Base-by-base conservation (phyloP, 2,888 invertebrate species). In the Hoplodrina blanda region DNA sequence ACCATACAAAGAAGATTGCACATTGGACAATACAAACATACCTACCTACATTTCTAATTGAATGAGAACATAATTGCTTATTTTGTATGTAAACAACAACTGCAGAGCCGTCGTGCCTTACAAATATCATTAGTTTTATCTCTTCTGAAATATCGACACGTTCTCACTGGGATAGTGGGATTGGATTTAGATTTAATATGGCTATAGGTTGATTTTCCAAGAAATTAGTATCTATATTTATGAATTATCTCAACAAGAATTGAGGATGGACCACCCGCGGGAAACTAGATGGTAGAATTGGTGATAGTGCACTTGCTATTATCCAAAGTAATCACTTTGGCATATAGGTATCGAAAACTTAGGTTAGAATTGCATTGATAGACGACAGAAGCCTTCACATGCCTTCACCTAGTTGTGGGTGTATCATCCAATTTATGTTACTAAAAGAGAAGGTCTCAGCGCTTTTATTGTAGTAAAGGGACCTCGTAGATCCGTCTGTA, bases 321-420 rank as follows among this genome's bases (percentile, higher is more conserved):
- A 53, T 33, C 25, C 13, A 52, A 64, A 64, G 33, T 63, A 20
- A 49, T 55, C 8, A 37, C 8, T 37, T 37, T 37, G 37, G 37
- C 8, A 37, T 37, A 37, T 8, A 37, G 37, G 33, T n/a, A 7
- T 17, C 33, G 62, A 25, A n/a, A 54, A 41, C 50, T 20, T 25
- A 59, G 41, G 41, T 50, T 62, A 57, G 41, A 72, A 33, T 75
- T 69, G 81, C 74, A 78, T 73, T 83, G 79, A 84, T 81, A 78
- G 76, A 85, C 61, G 68, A 62, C 76, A 75, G 67, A 79, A 76
- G 75, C 85, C 81, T 85, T 84, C 78, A 84, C 83, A 79, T 76
- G 75, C 85, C 81, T 85, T 84, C 78, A 84, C 83, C 85, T 81
- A 83, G 75, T 69, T 85, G 78, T 83, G 73, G 81, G 83, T 75